phyloP scores from a whole-genome alignment of 1,140 invertebrate species.

The Caerostris extrusa region DNA sequence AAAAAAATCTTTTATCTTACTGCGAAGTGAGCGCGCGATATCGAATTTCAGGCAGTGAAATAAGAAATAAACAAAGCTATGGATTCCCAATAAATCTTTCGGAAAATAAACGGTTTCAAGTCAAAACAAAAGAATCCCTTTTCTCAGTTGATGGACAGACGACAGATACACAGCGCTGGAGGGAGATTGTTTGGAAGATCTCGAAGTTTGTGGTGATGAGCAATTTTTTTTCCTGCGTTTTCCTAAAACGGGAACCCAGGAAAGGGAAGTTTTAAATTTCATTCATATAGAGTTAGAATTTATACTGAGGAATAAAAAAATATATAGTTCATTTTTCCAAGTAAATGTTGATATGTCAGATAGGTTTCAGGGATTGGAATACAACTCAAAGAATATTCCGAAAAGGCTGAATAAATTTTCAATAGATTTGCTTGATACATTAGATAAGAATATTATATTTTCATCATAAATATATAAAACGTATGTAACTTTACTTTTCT shows the following conservation, averaged over 20 bases:
- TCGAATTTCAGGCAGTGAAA: constrained; percentile 50
- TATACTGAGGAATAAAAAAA: background rate
- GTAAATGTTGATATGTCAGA: too few relatives aligned
- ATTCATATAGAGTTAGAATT: background rate
- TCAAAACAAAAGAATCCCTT: constrained; percentile 65
- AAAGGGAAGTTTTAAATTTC: constrained; percentile 15
- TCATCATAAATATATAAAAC: too few relatives aligned
- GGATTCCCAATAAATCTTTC: constrained; percentile 66
- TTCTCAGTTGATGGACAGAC: constrained; percentile 46
- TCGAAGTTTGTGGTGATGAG: constrained; percentile 6
- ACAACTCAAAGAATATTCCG: too few relatives aligned
- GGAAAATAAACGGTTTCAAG: constrained; percentile 61
- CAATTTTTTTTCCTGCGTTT: background rate
- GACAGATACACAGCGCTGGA: constrained; percentile 26
- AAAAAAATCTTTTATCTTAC: constrained; percentile 11
- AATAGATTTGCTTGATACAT: too few relatives aligned
- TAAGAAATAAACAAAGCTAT: constrained; percentile 56
- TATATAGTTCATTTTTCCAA: too few relatives aligned
- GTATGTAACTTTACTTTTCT: too few relatives aligned
- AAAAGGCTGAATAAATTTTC: too few relatives aligned
- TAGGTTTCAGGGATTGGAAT: too few relatives aligned
- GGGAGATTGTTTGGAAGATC: constrained; percentile 55
- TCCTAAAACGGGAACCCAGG: background rate
- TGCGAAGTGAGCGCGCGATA: constrained; percentile 8
- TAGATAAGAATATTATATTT: too few relatives aligned